A percentile compares a stretch with the other conserved stretches of the same genome.
Conservation (phyloP, 2,797 vertebrate genomes). For the Dermochelys coriacea region DNA sequence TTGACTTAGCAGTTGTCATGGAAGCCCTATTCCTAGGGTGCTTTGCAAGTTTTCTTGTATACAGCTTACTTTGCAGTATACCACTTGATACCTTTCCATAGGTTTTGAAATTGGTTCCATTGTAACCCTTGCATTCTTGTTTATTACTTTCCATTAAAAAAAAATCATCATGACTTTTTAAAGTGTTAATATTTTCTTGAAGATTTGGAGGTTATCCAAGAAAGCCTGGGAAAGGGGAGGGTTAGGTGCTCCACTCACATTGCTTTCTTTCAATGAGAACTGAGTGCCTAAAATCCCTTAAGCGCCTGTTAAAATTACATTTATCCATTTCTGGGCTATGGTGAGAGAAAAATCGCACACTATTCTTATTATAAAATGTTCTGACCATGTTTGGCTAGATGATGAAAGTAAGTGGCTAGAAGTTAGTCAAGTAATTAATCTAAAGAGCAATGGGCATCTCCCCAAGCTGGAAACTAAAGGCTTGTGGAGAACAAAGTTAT, state of each 20-base stretch:
- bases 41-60: not conserved
- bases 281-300: not conserved
- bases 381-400: not conserved
- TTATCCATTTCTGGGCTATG: not conserved
- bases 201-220: not conserved
- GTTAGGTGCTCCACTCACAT: too few relatives aligned
- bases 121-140: not conserved
- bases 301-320: not conserved
- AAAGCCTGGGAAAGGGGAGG: not conserved
- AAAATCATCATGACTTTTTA: not conserved
- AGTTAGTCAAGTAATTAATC: not conserved
- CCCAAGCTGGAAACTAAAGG: not conserved
- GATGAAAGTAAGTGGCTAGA: not conserved
- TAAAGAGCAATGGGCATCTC: fast-evolving
- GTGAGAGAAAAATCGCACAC: not conserved
- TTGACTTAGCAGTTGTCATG: not conserved
- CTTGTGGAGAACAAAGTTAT: not conserved
- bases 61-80: not conserved
- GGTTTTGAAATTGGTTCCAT: not conserved
- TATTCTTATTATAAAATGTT: fast-evolving
- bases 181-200: not conserved
- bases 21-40: not conserved
- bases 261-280: not conserved
- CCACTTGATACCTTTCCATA: not conserved
- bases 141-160: not conserved